Conservation (phyloP, 1,140 invertebrate species). For the Lepidotrigona ventralis region DNA sequence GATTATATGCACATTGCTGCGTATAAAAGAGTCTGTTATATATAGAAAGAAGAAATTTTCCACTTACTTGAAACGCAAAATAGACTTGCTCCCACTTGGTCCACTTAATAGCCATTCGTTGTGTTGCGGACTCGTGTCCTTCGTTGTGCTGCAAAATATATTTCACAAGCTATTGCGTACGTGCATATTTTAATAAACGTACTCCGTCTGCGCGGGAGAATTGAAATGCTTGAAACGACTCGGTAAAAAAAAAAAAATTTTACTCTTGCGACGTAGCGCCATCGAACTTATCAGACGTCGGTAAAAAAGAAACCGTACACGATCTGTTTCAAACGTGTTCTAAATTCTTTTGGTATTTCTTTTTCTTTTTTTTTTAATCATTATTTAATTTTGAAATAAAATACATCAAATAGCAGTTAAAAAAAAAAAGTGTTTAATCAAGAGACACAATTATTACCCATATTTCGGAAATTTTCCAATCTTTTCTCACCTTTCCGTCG, state of each 20-base stretch:
- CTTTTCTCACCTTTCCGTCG: slow-evolving; percentile 67
- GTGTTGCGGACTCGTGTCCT: slow-evolving; percentile 62
- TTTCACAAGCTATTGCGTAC: not conserved
- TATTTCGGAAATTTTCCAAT: too few species aligned
- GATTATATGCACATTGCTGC: not conserved
- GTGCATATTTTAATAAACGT: not conserved
- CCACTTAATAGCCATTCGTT: slow-evolving; percentile 76
- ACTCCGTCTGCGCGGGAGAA: not conserved
- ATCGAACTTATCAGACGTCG: slow-evolving; percentile 21
- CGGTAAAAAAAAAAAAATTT: not conserved
- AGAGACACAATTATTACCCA: too few species aligned
- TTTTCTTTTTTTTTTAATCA: not conserved
- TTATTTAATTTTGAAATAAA: not conserved
- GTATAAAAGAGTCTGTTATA: not conserved
- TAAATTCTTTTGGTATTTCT: too few species aligned
- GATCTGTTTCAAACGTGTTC: too few species aligned
- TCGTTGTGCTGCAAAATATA: slow-evolving; percentile 70
- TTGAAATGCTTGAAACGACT: not conserved
- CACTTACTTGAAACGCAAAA: slow-evolving; percentile 77
- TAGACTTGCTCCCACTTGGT: slow-evolving; percentile 72
- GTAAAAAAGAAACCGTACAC: slow-evolving; percentile 35
- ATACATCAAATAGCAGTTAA: not conserved
- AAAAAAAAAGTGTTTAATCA: not conserved
- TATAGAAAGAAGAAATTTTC: not conserved
- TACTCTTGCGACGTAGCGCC: slow-evolving; percentile 9